Evolutionary conservation across 2,113 vertebrate genomes (phyloP).

Genomic region (Oceanodroma tethys): DNA sequence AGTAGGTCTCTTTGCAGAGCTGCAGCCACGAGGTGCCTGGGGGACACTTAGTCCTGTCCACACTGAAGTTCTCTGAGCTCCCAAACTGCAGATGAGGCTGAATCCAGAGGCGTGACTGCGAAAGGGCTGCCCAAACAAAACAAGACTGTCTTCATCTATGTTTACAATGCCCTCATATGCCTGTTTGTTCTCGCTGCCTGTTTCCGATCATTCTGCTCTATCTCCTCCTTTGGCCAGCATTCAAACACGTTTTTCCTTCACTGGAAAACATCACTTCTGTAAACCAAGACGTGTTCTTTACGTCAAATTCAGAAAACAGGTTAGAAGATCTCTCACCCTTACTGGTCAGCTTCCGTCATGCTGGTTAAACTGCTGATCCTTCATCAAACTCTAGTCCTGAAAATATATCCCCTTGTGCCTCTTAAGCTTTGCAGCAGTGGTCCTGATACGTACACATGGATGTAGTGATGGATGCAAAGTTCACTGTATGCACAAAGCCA

Average conservation of each 20-base stretch:
- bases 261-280: background rate
- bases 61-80: background rate
- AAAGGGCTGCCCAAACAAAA: background rate
- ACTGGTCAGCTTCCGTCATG: background rate
- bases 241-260: background rate
- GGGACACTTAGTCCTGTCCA: background rate
- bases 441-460: background rate
- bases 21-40: accelerated
- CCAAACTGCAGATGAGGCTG: background rate
- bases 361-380: background rate
- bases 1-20: background rate
- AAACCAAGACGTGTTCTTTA: background rate
- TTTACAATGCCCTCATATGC: background rate
- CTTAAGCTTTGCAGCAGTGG: background rate
- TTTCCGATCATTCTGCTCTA: background rate
- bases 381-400: background rate
- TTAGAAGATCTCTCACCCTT: background rate
- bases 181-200: background rate
- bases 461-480: background rate
- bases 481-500: background rate
- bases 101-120: background rate
- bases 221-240: background rate
- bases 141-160: background rate
- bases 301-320: background rate
- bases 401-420: background rate